Evolutionary conservation across 2,113 vertebrate species (phyloP).

Genomic region (Mobula birostris): DNA sequence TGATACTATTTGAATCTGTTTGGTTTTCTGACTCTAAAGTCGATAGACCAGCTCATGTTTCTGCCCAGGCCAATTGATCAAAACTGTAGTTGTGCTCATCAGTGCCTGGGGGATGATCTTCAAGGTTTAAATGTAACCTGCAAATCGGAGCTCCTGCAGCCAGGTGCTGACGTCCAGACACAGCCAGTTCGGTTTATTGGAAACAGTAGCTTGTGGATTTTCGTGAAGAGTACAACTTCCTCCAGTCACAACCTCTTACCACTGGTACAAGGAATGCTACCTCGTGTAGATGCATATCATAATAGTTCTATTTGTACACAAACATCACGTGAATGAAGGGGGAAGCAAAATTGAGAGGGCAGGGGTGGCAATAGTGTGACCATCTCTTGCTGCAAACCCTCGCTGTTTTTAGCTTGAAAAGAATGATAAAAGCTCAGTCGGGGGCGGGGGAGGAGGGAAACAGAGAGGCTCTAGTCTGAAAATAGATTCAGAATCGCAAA

Average conservation of each 20-base stretch:
- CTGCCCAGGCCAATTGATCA: background rate
- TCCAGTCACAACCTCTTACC: background rate
- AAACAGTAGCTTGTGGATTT: conserved; percentile 20
- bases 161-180: background rate
- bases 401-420: background rate
- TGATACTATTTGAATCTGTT: background rate
- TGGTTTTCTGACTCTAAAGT: background rate
- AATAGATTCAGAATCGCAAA: background rate
- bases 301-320: conserved; percentile 9
- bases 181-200: background rate
- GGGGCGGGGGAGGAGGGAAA: background rate
- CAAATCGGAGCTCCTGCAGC: background rate
- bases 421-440: background rate
- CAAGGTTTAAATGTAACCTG: conserved; percentile 24
- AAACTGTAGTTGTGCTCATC: background rate
- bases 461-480: background rate
- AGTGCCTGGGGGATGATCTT: background rate
- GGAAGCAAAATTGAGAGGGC: background rate
- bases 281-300: conserved; percentile 25
- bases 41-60: background rate
- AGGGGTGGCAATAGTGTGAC: background rate
- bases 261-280: background rate
- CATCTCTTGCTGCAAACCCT: background rate
- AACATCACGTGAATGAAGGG: background rate
- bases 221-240: conserved; percentile 15